phyloP scores from a whole-genome alignment of 2,113 vertebrate species.

The Noctilio leporinus region DNA sequence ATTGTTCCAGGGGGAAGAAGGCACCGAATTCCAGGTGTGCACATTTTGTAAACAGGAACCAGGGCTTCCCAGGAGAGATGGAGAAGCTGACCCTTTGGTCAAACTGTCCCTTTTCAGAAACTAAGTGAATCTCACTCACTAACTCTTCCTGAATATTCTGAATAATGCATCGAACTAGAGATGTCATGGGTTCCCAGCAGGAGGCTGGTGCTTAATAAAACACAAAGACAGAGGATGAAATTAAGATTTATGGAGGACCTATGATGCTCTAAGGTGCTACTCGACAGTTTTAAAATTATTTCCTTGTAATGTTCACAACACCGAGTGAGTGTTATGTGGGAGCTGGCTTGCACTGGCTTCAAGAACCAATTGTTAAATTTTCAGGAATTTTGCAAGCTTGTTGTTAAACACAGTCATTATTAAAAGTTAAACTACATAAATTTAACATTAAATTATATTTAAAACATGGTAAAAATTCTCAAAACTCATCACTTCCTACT shows the following conservation, averaged over 20 bases:
- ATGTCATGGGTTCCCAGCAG: background rate
- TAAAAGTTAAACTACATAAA: background rate
- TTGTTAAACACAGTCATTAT: background rate
- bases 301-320: conserved; percentile 8
- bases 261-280: background rate
- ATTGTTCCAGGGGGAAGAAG: background rate
- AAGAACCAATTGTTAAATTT: background rate
- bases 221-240: background rate
- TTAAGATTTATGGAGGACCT: background rate
- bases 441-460: background rate
- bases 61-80: background rate
- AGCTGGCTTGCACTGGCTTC: background rate
- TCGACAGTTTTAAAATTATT: background rate
- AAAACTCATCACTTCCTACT: background rate
- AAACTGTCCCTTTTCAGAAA: background rate
- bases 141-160: background rate
- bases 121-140: background rate
- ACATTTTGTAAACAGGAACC: background rate
- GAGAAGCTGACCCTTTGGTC: too few species aligned
- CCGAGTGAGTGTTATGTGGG: background rate
- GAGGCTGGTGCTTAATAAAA: background rate
- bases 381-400: background rate
- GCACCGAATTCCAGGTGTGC: background rate
- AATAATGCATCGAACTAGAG: background rate
- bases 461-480: background rate